These are phyloP conservation scores for Salminus brasiliensis DNA, from an alignment of 2,113 vertebrate genomes.

Conservation along the genomic window DNA sequence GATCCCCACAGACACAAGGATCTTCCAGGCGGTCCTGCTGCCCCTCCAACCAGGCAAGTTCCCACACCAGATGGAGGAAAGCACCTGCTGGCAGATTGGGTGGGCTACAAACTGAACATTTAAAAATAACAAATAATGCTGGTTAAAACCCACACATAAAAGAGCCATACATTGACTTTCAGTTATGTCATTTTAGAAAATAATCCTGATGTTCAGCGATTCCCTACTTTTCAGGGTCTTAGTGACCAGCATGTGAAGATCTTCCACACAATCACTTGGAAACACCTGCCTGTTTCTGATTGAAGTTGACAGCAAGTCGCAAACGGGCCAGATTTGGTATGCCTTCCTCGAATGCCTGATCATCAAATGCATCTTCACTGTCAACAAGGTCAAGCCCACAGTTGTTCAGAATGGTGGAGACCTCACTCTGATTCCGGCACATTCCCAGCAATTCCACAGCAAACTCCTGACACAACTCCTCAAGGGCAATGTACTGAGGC, in stretches of 20 bases:
- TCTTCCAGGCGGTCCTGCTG: conserved; percentile 84
- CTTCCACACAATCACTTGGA: not conserved
- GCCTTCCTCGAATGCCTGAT: conserved; percentile 86
- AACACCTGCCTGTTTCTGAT: conserved; percentile 82
- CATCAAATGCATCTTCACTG: conserved; percentile 70
- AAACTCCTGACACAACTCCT: conserved; percentile 86
- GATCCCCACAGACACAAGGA: conserved; percentile 82
- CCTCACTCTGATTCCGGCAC: conserved; percentile 91
- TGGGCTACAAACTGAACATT: conserved; percentile 85
- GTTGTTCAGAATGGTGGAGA: conserved; percentile 86
- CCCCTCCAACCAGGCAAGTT: conserved; percentile 85
- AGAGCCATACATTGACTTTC: no score
- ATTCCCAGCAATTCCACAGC: conserved; percentile 88
- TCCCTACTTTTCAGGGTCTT: not conserved
- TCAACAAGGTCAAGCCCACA: conserved; percentile 66
- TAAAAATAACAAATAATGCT: not conserved
- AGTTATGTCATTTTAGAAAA: no score
- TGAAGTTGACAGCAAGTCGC: conserved; percentile 86
- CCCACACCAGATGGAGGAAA: conserved; percentile 91
- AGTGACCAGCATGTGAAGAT: not conserved
- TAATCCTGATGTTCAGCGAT: no score
- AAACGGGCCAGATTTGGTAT: conserved; percentile 87
- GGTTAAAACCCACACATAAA: not conserved
- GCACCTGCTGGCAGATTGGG: conserved; percentile 91
- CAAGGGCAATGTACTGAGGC: conserved; percentile 87